Evolutionary conservation across 2,797 vertebrate genomes (phyloP).

Genomic region (Pterois miles): DNA sequence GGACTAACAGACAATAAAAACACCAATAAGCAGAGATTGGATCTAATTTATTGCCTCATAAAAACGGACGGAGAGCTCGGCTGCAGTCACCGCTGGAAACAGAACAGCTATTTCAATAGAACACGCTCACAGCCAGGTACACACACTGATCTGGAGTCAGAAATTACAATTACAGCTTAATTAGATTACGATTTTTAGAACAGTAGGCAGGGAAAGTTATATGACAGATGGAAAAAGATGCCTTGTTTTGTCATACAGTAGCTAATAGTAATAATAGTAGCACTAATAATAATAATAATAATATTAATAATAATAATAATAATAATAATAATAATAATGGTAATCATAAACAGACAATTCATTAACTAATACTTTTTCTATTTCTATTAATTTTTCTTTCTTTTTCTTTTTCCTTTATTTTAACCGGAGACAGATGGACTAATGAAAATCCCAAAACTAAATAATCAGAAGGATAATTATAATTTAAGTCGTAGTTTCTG

Average conservation of each 20-base stretch:
- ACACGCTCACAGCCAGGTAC: background rate
- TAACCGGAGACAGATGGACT: background rate
- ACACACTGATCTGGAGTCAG: background rate
- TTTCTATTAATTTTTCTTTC: background rate
- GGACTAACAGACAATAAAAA: constrained; percentile 83
- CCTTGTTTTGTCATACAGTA: background rate
- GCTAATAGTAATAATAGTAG: background rate
- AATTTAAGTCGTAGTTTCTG: background rate
- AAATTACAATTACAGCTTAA: background rate
- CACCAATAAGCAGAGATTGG: constrained; percentile 79
- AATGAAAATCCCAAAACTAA: background rate
- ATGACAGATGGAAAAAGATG: background rate
- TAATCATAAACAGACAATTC: background rate
- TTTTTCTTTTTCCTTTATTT: background rate
- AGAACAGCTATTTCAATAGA: background rate
- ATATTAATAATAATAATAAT: background rate
- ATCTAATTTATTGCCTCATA: constrained; percentile 82
- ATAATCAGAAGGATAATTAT: background rate
- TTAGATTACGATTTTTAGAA: background rate
- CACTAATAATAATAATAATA: background rate
- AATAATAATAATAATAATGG: background rate
- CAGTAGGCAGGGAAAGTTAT: background rate
- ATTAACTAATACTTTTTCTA: background rate
- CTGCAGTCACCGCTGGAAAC: constrained; percentile 19
- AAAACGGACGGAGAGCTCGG: constrained; percentile 66